Evolutionary conservation across 2,797 vertebrate genomes (phyloP).

Genomic region (Sparidentex hasta): DNA sequence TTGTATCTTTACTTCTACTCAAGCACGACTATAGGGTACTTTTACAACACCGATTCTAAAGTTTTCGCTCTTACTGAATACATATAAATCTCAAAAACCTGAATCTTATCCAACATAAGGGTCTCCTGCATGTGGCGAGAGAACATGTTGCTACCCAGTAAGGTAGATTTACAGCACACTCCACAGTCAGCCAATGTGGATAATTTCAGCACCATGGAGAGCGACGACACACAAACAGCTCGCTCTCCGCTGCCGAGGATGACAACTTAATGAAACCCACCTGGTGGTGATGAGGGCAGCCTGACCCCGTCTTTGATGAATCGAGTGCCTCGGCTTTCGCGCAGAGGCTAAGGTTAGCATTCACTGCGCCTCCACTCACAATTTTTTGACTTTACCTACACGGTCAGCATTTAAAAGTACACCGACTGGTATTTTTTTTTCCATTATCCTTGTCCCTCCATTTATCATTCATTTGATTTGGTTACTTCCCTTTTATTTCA

Average conservation of each 20-base stretch:
- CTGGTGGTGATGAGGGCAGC: constrained; percentile 62
- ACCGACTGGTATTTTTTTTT: constrained; percentile 10
- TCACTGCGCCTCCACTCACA: constrained; percentile 26
- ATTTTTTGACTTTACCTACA: constrained; percentile 40
- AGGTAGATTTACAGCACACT: constrained; percentile 15
- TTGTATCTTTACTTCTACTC: too few species aligned
- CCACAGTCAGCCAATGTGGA: constrained; percentile 20
- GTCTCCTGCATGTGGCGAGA: not conserved
- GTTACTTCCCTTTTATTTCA: constrained; percentile 61
- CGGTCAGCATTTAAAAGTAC: constrained; percentile 54
- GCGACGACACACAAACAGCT: constrained; percentile 28
- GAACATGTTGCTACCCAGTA: not conserved
- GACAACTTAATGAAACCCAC: constrained; percentile 73
- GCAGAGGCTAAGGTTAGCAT: constrained; percentile 44
- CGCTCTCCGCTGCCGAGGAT: constrained; percentile 40
- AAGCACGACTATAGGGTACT: too few species aligned
- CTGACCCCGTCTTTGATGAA: constrained; percentile 62
- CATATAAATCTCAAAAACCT: too few species aligned
- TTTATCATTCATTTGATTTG: constrained; percentile 70
- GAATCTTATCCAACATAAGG: not conserved
- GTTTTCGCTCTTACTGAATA: not conserved
- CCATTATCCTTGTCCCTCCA: constrained; percentile 29
- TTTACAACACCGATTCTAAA: not conserved
- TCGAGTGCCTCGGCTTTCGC: constrained; percentile 53
- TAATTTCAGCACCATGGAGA: constrained; percentile 30